Conservation (phyloP, 2,113 vertebrate species). For the Ceyx margarethae region DNA sequence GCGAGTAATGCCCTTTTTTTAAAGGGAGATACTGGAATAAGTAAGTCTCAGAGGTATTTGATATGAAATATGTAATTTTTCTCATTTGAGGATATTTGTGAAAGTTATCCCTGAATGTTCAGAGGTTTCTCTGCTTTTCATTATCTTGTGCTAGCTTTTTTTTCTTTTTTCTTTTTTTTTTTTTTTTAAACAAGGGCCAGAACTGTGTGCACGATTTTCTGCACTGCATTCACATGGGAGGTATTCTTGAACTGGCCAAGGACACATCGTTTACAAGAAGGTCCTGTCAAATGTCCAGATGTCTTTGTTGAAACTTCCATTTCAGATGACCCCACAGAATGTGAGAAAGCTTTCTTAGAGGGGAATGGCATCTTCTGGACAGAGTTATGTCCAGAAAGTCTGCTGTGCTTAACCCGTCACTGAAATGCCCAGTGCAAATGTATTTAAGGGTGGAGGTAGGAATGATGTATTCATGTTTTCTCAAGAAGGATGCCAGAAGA, state of each 20-base stretch:
- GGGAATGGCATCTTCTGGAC: constrained; percentile 14
- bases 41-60: background rate
- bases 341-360: constrained; percentile 14
- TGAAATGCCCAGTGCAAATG: background rate
- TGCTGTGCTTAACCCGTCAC: background rate
- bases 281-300: constrained; percentile 56
- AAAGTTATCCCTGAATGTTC: background rate
- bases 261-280: constrained; percentile 53
- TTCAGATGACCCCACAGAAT: constrained; percentile 37
- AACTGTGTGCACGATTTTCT: background rate
- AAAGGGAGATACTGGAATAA: background rate
- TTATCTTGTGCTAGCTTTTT: background rate
- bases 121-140: constrained; percentile 35
- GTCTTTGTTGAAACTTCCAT: constrained; percentile 19
- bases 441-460: background rate
- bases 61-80: background rate
- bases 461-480: background rate
- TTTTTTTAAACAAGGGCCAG: background rate
- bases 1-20: background rate
- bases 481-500: background rate
- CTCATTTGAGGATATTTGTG: background rate
- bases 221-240: constrained; percentile 40
- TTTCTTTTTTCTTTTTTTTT: background rate
- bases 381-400: background rate
- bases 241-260: constrained; percentile 28